Base-by-base conservation (phyloP, 2,888 invertebrate species). In the Lepidochrysops patricia region DNA sequence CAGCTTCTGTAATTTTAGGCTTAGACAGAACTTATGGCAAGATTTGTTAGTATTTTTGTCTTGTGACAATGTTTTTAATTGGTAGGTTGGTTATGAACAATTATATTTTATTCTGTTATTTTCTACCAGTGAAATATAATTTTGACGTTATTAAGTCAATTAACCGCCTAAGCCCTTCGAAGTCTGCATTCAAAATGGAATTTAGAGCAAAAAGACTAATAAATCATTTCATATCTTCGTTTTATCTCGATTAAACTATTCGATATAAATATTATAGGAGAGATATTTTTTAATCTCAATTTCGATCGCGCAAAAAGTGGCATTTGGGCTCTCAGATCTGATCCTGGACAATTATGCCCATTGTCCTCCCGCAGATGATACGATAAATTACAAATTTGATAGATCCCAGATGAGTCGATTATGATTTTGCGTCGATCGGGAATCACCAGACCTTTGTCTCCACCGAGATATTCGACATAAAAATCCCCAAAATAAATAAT, bases 401-500 rank as follows among this genome's bases (percentile, higher is more conserved):
- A 52, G 27, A 52, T 25, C n/a, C 27, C 7, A 52, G 13, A 52
- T 29, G 29, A 52, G n/a, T 19, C 13, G 52, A 52, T 54, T 15
- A 32, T 29, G 29, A 54, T 32, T 29, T 54, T 32, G 19, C 15
- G 26, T 19, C 29, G 15, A 52, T 52, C 12, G 19, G 15, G 15
- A 52, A 52, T 15, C 29, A n/a, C 27, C 7, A 6, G 15, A 52
- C 52, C 54, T 54, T 54, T 54, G 32, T 54, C 52, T 52, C 29
- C 54, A 12, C 54, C 54, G 54, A 32, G 54, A 7, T n/a, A 54
- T 54, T 54, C 54, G 54, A 13, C 15, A 54, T 19, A 54, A 32
- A 29, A 29, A 54, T 32, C 27, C 19, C 13, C 29, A n/a, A 54
- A 81, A 84, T 80, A 76, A 80, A 82, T 79, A 75, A 82, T 83